Conservation (phyloP, 2,113 vertebrate species). For the Oryzias curvinotus region DNA sequence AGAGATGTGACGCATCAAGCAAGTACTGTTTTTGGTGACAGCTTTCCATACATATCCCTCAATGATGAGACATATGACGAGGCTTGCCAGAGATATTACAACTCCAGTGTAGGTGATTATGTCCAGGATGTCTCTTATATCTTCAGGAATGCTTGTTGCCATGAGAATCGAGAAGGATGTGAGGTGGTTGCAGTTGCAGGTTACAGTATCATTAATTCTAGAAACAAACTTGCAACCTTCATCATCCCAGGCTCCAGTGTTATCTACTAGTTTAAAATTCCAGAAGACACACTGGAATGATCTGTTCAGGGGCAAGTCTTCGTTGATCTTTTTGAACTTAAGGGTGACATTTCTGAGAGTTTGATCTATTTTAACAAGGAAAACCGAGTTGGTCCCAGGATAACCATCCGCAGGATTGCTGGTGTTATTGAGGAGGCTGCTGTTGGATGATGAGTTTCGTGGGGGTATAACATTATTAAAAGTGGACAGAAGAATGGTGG, state of each 20-base stretch:
- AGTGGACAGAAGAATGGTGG: conserved; percentile 71
- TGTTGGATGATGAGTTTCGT: conserved; percentile 14
- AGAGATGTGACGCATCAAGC: conserved; percentile 84
- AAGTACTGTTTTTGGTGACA: conserved; percentile 77
- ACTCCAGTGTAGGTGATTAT: conserved; percentile 77
- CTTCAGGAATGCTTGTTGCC: conserved; percentile 51
- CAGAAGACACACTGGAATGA: conserved; percentile 79
- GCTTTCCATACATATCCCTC: conserved; percentile 81
- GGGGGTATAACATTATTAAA: conserved; percentile 75
- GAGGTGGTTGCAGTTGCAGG: conserved; percentile 80
- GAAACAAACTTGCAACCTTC: conserved; percentile 53
- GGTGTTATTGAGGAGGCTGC: neutral
- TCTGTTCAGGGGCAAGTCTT: conserved; percentile 30
- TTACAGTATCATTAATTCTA: neutral
- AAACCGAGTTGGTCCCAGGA: conserved; percentile 75
- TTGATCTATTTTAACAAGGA: conserved; percentile 72
- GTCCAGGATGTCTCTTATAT: conserved; percentile 30
- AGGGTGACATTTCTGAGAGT: conserved; percentile 61
- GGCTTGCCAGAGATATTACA: conserved; percentile 79
- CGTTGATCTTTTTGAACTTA: conserved; percentile 73
- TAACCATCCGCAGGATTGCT: conserved; percentile 45
- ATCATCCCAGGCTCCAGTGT: conserved; percentile 71
- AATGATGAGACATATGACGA: conserved; percentile 79
- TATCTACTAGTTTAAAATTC: conserved; percentile 70
- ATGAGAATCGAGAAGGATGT: conserved; percentile 89